Evolutionary conservation across 2,113 vertebrate genomes (phyloP), one percentile per base, ranked within the genome.

Genomic region (Bothrops jararaca): DNA sequence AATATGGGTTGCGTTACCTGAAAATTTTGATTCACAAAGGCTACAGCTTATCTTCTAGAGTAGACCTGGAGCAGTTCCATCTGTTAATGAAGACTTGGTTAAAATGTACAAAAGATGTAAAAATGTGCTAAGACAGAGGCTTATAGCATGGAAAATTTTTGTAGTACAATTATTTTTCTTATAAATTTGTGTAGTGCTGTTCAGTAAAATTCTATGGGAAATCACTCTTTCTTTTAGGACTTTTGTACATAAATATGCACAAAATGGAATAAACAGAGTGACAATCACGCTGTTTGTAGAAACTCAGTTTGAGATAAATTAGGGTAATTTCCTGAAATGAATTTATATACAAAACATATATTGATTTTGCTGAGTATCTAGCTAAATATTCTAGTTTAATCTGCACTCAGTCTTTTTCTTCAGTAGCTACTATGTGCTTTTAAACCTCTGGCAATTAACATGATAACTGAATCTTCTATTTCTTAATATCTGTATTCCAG

Each of bases 311-410:
- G 85, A 95, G 88, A 91, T 91, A 96, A 96, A 94, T 26, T 93
- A 92, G 57, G 11, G 4, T 94, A 93, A 89, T 96, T 94, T 95
- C 58, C 80, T 94, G 92, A 90, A 95, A 94, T 93, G 20, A 91
- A 86, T 93, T 95, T 97, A 7, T 89, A 94, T 95, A 94, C 94
- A 95, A 88, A 94, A 93, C 90, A 86, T 53, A 80, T 10, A 74
- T 95, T 97, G 93, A n/a, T 95, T 95, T 95, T 97, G 93, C 90
- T 93, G 74, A 20, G 85, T 95, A 88, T 80, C 58, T 91, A 89
- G 74, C 57, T 92, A 95, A 93, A 95, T 80, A 85, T 94, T 94
- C 90, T 93, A 95, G 95, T 95, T 86, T 90, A 94, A 85, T 96
- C 91, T 94, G 42, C 9, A 60, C 90, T 89, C 93, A 95, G 39